Percentiles rank a stretch among this genome's conserved stretches.
phyloP scores from a whole-genome alignment of 2,888 invertebrate species.

The Drosophila nr. perissopoda region DNA sequence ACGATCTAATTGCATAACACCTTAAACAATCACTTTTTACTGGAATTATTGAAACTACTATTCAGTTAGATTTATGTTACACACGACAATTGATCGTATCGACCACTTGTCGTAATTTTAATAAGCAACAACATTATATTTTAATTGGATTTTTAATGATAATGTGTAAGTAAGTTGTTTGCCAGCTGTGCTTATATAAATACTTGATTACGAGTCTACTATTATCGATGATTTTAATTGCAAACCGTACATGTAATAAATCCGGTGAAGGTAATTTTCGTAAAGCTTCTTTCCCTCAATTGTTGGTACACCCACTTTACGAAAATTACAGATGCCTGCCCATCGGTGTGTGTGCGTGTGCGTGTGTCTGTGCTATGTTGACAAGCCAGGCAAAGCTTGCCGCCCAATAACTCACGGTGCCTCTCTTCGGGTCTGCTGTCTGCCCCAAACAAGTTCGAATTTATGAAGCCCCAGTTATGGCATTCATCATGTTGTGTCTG shows the following conservation, averaged over 20 bases:
- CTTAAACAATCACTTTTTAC: not conserved
- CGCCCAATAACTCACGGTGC: not conserved
- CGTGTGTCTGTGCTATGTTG: constrained; percentile 4
- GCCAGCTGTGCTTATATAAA: not conserved
- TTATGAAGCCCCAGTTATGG: constrained; percentile 53
- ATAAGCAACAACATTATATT: not conserved
- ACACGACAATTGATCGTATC: not conserved
- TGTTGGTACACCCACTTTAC: constrained; percentile 4
- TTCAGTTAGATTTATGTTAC: not conserved
- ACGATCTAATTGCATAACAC: constrained; percentile 32
- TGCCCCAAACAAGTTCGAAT: constrained; percentile 38
- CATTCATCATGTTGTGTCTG: constrained; percentile 52
- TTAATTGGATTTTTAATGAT: constrained; percentile 4
- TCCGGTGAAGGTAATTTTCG: not conserved
- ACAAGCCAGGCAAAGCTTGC: constrained; percentile 8
- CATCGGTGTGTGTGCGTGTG: constrained; percentile 1
- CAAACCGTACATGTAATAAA: not conserved
- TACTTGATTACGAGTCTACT: not conserved
- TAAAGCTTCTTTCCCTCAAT: not conserved
- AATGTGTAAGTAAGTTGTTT: not conserved
- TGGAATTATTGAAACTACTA: not conserved
- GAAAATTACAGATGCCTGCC: constrained; percentile 2
- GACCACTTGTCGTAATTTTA: not conserved
- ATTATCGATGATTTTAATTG: not conserved
- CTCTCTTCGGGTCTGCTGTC: not conserved